Percentiles rank a stretch among this genome's conserved stretches.
Evolutionary conservation across 2,797 vertebrate species (phyloP).

Genomic region (Thunnus albacares): DNA sequence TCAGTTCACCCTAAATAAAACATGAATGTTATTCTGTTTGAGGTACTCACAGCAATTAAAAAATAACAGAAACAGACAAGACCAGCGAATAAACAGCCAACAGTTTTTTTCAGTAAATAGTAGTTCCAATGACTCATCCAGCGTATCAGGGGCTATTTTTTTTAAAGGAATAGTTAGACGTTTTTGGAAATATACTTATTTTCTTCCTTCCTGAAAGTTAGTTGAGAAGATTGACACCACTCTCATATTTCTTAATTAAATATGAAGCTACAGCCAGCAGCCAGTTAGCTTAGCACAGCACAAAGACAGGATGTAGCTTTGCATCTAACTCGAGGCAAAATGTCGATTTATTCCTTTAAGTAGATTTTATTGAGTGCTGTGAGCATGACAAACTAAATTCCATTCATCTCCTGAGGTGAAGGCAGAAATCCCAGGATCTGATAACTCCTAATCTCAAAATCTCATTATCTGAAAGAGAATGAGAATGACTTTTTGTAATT

Average conservation of each 20-base stretch:
- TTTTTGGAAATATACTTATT: no score
- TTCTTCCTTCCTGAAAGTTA: no score
- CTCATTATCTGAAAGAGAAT: no score
- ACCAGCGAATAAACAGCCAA: no score
- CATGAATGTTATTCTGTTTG: neutral
- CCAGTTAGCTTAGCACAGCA: neutral
- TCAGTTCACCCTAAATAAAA: neutral
- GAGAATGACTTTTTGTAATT: neutral
- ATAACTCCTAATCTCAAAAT: neutral
- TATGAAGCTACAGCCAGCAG: neutral
- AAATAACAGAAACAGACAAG: neutral
- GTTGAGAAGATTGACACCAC: no score
- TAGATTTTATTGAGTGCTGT: neutral
- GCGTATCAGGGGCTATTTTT: no score
- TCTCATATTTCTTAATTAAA: neutral
- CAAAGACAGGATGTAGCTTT: neutral
- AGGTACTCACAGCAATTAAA: no score
- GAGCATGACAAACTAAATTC: neutral
- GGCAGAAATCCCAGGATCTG: neutral
- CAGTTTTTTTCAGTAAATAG: no score
- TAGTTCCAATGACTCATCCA: no score
- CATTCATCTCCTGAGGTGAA: neutral
- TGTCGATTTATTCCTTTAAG: no score
- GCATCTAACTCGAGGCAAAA: neutral
- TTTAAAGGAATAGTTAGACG: no score